These are phyloP conservation scores for Xanthia icteritia DNA, from an alignment of 2,888 invertebrate genomes.

Conservation along the genomic window DNA sequence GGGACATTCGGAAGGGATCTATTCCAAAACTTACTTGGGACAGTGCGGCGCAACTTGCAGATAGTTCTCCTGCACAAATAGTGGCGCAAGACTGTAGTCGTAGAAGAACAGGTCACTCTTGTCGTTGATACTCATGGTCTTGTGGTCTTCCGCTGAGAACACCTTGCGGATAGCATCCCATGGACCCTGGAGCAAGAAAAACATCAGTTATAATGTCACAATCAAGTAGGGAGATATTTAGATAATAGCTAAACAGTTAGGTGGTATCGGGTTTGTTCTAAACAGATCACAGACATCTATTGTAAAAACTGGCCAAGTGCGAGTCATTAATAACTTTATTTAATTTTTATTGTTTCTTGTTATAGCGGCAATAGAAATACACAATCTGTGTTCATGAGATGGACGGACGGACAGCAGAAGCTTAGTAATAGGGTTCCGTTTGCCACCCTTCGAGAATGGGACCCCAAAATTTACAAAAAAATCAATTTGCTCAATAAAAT, in stretches of 20 bases:
- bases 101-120: slow-evolving; percentile 98
- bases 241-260: not conserved
- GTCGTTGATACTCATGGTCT: slow-evolving; percentile 94
- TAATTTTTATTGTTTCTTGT: too few species aligned
- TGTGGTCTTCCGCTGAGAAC: slow-evolving; percentile 95
- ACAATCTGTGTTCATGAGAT: too few species aligned
- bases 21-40: slow-evolving; percentile 85
- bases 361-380: too few species aligned
- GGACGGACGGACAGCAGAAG: too few species aligned
- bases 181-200: slow-evolving; percentile 91
- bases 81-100: slow-evolving; percentile 98
- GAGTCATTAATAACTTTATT: too few species aligned
- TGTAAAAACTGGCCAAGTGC: too few species aligned
- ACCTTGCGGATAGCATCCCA: slow-evolving; percentile 98
- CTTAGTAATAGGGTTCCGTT: too few species aligned
- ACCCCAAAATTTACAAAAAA: too few species aligned
- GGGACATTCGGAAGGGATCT: not conserved
- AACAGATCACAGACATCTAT: not conserved
- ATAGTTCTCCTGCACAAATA: slow-evolving; percentile 99
- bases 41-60: slow-evolving; percentile 94
- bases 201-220: not conserved
- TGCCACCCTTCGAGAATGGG: too few species aligned
- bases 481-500: too few species aligned
- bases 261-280: not conserved
- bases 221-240: not conserved